Evolutionary conservation across 2,888 invertebrate species (phyloP).

Genomic region (Odontocolon sp.): DNA sequence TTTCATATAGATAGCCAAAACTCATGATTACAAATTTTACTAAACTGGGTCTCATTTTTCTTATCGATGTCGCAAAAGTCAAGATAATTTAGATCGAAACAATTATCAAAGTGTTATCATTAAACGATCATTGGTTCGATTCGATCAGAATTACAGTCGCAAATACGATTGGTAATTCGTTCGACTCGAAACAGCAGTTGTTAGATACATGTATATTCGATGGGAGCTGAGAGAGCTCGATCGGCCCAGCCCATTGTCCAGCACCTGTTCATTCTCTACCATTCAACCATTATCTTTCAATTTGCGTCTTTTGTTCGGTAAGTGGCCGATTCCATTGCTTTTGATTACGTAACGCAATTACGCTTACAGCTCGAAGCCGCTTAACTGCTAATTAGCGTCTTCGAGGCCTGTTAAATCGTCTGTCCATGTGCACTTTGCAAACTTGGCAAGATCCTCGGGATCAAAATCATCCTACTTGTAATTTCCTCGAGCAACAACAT

Average conservation of each 20-base stretch:
- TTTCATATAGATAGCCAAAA: too few species aligned
- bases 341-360: constrained; percentile 69
- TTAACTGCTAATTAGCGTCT: constrained; percentile 66
- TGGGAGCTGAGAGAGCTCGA: constrained; percentile 21
- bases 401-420: constrained; percentile 9
- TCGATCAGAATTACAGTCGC: constrained; percentile 1
- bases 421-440: neutral
- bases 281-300: constrained; percentile 69
- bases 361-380: constrained; percentile 43
- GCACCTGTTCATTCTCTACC: constrained; percentile 59
- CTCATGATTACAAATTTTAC: too few species aligned
- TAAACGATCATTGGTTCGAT: too few species aligned
- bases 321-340: constrained; percentile 63
- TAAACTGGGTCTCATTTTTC: too few species aligned
- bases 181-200: neutral
- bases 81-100: too few species aligned
- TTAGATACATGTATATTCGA: neutral
- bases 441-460: neutral
- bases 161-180: neutral
- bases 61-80: too few species aligned
- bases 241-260: constrained; percentile 56
- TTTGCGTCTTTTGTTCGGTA: constrained; percentile 70
- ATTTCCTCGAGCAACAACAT: too few species aligned
- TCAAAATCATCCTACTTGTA: neutral
- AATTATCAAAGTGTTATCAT: too few species aligned